phyloP scores from a whole-genome alignment of 92 coral and sea anemone genomes.

The Bergia puertoricense region DNA sequence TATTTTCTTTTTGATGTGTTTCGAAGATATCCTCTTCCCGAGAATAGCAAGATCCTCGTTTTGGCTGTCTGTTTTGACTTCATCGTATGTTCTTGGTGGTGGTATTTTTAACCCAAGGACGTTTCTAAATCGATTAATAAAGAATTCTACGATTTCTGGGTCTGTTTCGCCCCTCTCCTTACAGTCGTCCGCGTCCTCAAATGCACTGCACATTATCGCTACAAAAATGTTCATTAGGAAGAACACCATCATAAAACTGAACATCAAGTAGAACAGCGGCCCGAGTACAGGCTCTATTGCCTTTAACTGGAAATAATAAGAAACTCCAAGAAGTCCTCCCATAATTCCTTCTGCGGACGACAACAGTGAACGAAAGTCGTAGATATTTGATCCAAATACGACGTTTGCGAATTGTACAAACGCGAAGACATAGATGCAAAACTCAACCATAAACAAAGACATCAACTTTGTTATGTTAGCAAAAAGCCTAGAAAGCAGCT shows the following conservation, averaged over 20 bases:
- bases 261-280: slow-evolving; percentile 58
- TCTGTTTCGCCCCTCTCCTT: slow-evolving; percentile 59
- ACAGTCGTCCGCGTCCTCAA: slow-evolving; percentile 53
- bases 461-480: slow-evolving; percentile 60
- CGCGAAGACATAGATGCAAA: slow-evolving; percentile 67
- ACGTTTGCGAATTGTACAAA: slow-evolving; percentile 59
- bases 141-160: slow-evolving; percentile 69
- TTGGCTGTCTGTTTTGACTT: not conserved
- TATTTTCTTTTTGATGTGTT: slow-evolving; percentile 32
- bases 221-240: slow-evolving; percentile 77
- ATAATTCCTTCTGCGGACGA: slow-evolving; percentile 66
- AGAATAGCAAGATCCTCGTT: not conserved
- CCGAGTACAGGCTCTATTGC: slow-evolving; percentile 68
- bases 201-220: slow-evolving; percentile 68
- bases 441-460: slow-evolving; percentile 68
- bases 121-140: slow-evolving; percentile 47
- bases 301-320: slow-evolving; percentile 57
- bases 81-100: not conserved
- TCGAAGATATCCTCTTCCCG: slow-evolving; percentile 31
- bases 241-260: slow-evolving; percentile 68
- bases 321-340: slow-evolving; percentile 69
- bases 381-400: slow-evolving; percentile 64
- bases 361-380: slow-evolving; percentile 62
- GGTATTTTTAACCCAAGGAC: slow-evolving; percentile 62
- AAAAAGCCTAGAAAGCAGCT: slow-evolving; percentile 64